Evolutionary conservation across 2,888 invertebrate species (phyloP).

Genomic region (Drosophila gaucha): DNA sequence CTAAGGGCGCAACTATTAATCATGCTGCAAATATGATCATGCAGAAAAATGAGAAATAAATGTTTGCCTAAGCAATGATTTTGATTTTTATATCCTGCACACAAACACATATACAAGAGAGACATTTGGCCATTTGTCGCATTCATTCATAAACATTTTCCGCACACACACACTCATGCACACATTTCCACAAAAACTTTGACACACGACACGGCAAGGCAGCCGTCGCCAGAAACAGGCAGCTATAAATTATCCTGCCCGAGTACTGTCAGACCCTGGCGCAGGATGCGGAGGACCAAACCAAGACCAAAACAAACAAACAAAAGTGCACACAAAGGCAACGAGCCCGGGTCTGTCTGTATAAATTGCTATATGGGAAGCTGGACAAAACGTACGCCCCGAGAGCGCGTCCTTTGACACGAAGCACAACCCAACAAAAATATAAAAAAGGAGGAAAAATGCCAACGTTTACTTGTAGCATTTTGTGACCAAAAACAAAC

Average conservation of each 20-base stretch:
- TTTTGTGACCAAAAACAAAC: slow-evolving; percentile 80
- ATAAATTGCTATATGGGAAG: slow-evolving; percentile 28
- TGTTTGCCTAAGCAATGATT: slow-evolving; percentile 74
- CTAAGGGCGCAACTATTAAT: slow-evolving; percentile 69
- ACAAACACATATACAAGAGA: slow-evolving; percentile 10
- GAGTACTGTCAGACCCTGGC: slow-evolving; percentile 57
- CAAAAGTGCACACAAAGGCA: slow-evolving; percentile 17
- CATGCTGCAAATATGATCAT: slow-evolving; percentile 63
- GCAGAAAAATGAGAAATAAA: slow-evolving; percentile 74
- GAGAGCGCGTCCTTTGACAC: slow-evolving; percentile 59
- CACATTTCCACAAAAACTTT: slow-evolving; percentile 62
- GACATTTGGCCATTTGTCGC: slow-evolving; percentile 49
- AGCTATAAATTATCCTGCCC: slow-evolving; percentile 72
- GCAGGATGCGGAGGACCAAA: slow-evolving; percentile 26
- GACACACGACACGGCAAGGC: slow-evolving; percentile 73
- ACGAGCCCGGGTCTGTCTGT: slow-evolving; percentile 28
- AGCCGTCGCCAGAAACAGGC: slow-evolving; percentile 16
- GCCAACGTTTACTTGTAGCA: slow-evolving; percentile 71
- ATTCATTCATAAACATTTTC: slow-evolving; percentile 77
- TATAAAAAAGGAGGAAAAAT: slow-evolving; percentile 43
- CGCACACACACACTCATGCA: slow-evolving; percentile 24
- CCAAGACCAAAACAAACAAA: slow-evolving; percentile 78
- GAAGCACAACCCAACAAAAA: slow-evolving; percentile 23
- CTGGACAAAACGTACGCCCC: slow-evolving; percentile 50
- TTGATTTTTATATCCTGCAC: slow-evolving; percentile 63